phyloP scores from a whole-genome alignment of 2,113 vertebrate genomes.

The Stigmatopora nigra region DNA sequence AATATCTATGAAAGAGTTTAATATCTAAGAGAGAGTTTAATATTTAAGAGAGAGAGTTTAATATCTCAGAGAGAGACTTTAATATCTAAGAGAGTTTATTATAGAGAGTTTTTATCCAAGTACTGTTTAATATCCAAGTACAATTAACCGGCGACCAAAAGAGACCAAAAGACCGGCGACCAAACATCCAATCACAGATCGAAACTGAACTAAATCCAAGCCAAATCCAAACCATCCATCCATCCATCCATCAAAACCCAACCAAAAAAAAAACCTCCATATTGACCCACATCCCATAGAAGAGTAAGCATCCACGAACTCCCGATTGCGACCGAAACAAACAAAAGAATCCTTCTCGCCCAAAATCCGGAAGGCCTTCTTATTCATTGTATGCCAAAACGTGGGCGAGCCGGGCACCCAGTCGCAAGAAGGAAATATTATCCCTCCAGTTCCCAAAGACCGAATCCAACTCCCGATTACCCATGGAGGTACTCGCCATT shows the following conservation, averaged over 20 bases:
- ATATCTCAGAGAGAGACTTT: no score
- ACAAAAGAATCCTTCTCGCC: slow-evolving; percentile 66
- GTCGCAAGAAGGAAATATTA: slow-evolving; percentile 78
- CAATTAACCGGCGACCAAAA: no score
- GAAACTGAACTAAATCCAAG: no score
- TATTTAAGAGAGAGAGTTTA: no score
- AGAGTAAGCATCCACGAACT: slow-evolving; percentile 35
- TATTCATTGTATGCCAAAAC: slow-evolving; percentile 55
- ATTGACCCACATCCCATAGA: slow-evolving; percentile 31
- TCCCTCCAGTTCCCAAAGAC: slow-evolving; percentile 74
- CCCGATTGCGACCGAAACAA: slow-evolving; percentile 36
- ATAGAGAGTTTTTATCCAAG: no score
- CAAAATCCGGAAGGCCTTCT: slow-evolving; percentile 61
- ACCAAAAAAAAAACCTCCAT: slow-evolving; percentile 44
- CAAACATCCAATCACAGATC: no score
- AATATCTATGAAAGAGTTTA: no score
- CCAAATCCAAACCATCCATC: not conserved
- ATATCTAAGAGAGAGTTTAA: no score
- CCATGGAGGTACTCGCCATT: slow-evolving; percentile 72
- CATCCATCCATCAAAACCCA: slow-evolving; percentile 29
- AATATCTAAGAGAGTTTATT: no score
- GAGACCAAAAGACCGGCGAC: no score
- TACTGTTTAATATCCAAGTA: no score
- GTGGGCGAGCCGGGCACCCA: slow-evolving; percentile 76
- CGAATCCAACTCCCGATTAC: slow-evolving; percentile 68